A percentile compares a stretch with the other conserved stretches of the same genome.
phyloP scores from a whole-genome alignment of 2,797 vertebrate genomes.

The Bryconaethiops microstoma region DNA sequence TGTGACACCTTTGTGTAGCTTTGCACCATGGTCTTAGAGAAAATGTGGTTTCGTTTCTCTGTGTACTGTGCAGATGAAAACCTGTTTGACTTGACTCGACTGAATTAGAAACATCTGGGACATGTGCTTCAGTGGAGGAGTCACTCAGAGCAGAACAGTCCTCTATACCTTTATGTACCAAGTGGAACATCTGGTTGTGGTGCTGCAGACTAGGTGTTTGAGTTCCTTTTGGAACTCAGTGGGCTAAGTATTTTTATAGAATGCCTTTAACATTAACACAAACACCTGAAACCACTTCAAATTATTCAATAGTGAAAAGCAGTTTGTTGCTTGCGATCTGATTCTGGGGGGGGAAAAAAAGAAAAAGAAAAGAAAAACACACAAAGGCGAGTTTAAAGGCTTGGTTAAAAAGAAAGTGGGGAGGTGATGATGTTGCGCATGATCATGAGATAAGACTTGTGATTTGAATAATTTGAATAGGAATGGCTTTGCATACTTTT shows the following conservation, averaged over 20 bases:
- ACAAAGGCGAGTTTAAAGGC: background rate
- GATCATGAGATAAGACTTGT: background rate
- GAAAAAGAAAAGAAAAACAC: no score
- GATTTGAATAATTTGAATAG: constrained; percentile 4
- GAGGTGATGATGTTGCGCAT: background rate
- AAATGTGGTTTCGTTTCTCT: no score
- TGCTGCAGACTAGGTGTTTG: background rate
- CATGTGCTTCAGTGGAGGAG: background rate
- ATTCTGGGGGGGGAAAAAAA: background rate
- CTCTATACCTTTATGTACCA: background rate
- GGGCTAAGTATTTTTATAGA: background rate
- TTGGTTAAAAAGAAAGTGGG: background rate
- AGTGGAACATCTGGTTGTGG: background rate
- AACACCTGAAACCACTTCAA: background rate
- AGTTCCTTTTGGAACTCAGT: background rate
- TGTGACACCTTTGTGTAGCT: no score
- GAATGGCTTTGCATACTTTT: background rate
- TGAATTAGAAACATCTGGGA: background rate
- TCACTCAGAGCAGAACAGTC: background rate
- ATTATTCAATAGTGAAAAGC: background rate
- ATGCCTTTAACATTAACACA: background rate
- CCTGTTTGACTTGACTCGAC: no score
- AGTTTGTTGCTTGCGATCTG: background rate
- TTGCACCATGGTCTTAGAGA: no score
- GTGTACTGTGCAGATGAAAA: no score